Evolutionary conservation across 1,140 invertebrate genomes (phyloP).

Genomic region (Drosophila setifemur): DNA sequence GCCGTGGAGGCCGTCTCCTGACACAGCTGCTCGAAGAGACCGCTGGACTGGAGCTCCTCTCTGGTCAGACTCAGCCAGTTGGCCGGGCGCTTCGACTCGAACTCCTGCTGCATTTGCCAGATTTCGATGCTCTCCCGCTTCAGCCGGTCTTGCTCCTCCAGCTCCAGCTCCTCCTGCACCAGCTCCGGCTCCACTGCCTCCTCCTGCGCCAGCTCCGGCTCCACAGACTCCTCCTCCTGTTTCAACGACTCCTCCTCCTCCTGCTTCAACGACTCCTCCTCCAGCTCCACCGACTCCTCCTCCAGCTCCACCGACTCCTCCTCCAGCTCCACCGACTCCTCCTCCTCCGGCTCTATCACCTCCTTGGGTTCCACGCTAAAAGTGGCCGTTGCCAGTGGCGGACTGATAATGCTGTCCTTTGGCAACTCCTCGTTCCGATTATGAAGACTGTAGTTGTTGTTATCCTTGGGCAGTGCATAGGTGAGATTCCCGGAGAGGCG

Average conservation of each 20-base stretch:
- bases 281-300: no score
- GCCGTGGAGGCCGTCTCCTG: constrained; percentile 51
- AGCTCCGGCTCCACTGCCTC: no score
- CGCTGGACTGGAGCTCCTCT: background rate
- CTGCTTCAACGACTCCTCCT: no score
- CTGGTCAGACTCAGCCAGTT: background rate
- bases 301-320: no score
- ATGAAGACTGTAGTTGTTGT: constrained; percentile 39
- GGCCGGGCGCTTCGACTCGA: constrained; percentile 23
- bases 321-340: no score
- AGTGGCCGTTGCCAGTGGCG: constrained; percentile 1
- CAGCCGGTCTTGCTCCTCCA: background rate
- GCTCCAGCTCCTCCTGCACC: no score
- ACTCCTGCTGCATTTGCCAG: constrained; percentile 22
- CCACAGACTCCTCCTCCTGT: no score
- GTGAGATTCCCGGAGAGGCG: constrained; percentile 14
- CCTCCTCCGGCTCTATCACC: no score
- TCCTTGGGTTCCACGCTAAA: constrained; percentile 8
- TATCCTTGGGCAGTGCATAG: constrained; percentile 5
- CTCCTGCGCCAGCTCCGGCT: no score
- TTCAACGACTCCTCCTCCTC: no score
- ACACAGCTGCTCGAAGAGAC: constrained; percentile 49
- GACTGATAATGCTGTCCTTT: background rate
- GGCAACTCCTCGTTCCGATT: constrained; percentile 32
- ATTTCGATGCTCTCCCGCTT: background rate